Evolutionary conservation across 2,113 vertebrate species (phyloP).

Genomic region (Platichthys flesus): DNA sequence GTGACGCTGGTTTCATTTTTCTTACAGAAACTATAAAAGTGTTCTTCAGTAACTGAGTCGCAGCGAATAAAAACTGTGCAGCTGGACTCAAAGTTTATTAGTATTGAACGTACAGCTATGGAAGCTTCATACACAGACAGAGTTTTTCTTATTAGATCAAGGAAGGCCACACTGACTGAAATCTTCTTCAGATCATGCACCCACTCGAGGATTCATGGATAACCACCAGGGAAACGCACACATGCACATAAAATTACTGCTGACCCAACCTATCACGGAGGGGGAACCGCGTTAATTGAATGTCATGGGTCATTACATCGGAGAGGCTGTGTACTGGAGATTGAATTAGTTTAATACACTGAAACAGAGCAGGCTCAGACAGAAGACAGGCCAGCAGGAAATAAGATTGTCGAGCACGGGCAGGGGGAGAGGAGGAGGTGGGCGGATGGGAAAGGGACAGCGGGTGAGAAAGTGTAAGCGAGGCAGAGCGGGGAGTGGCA

Average conservation of each 20-base stretch:
- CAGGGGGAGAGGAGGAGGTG: conserved; percentile 49
- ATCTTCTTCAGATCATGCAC: conserved; percentile 16
- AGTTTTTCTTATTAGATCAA: not conserved
- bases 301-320: conserved; percentile 72
- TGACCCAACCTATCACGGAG: conserved; percentile 53
- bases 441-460: conserved; percentile 38
- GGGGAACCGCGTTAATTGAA: conserved; percentile 69
- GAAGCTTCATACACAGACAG: too few species aligned
- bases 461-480: conserved; percentile 35
- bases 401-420: conserved; percentile 53
- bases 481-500: conserved; percentile 53
- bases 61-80: not conserved
- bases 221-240: conserved; percentile 34
- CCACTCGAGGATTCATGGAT: conserved; percentile 1
- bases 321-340: conserved; percentile 62
- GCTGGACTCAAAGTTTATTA: too few species aligned
- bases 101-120: too few species aligned
- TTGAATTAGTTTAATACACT: conserved; percentile 73
- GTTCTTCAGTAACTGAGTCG: too few species aligned
- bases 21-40: too few species aligned
- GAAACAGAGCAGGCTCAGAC: conserved; percentile 64
- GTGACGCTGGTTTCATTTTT: too few species aligned
- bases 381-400: conserved; percentile 69
- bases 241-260: conserved; percentile 43
- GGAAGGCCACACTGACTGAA: not conserved